phyloP scores from a whole-genome alignment of 1,140 invertebrate species.

The Penaeus chinensis region DNA sequence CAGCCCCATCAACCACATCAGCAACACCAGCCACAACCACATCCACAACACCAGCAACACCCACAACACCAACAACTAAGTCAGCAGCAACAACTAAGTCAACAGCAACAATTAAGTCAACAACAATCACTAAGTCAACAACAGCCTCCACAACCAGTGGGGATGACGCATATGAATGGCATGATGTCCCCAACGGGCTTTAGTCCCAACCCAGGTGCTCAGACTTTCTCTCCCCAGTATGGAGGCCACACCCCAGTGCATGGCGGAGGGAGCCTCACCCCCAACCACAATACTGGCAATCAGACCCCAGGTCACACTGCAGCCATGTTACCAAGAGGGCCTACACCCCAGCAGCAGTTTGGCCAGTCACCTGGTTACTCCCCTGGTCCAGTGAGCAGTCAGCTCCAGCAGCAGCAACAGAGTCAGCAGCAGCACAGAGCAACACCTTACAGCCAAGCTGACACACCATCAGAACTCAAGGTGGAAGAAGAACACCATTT shows the following conservation, averaged over 20 bases:
- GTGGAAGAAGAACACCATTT: constrained; percentile 62
- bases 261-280: constrained; percentile 63
- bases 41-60: constrained; percentile 38
- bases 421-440: constrained; percentile 27
- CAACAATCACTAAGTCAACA: constrained; percentile 33
- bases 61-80: constrained; percentile 7
- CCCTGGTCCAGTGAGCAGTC: constrained; percentile 37
- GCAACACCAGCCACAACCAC: constrained; percentile 9
- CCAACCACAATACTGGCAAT: constrained; percentile 62
- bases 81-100: constrained; percentile 65
- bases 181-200: constrained; percentile 63
- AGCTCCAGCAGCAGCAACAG: constrained; percentile 46
- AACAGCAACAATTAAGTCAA: constrained; percentile 38
- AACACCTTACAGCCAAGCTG: constrained; percentile 66
- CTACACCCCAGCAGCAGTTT: constrained; percentile 73
- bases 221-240: constrained; percentile 61
- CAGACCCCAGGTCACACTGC: constrained; percentile 66
- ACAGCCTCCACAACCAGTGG: constrained; percentile 47
- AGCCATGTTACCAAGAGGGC: constrained; percentile 68
- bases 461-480: constrained; percentile 72
- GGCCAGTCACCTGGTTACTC: constrained; percentile 73
- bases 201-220: constrained; percentile 59
- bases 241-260: constrained; percentile 61
- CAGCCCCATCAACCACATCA: neutral
- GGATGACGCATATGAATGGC: constrained; percentile 61